Percentiles rank a stretch among this genome's conserved stretches.
Conservation (phyloP, 92 coral and sea anemone species). For the Meandrina meandrites region DNA sequence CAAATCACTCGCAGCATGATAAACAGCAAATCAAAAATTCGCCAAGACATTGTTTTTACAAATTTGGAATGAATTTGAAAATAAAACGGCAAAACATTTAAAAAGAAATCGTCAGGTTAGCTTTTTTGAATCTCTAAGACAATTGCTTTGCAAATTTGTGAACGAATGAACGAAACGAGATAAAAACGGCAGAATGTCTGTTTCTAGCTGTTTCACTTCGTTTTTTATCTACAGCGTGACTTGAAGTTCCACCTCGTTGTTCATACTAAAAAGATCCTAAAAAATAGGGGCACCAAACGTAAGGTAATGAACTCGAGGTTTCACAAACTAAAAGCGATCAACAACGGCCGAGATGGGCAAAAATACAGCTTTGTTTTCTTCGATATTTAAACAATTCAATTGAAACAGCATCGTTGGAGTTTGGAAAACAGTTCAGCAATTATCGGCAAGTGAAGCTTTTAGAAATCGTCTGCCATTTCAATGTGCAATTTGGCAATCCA, state of each 20-base stretch:
- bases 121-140: neutral
- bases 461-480: neutral
- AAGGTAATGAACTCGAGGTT: neutral
- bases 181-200: neutral
- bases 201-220: neutral
- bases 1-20: too few relatives aligned
- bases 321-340: neutral
- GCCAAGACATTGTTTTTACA: neutral
- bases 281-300: neutral
- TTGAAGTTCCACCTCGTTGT: neutral
- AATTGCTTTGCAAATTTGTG: neutral
- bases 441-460: neutral
- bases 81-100: neutral
- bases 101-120: neutral
- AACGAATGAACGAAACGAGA: neutral
- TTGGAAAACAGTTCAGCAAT: neutral
- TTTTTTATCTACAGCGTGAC: neutral
- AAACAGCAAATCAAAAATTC: neutral
- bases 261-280: neutral
- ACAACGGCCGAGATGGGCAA: neutral
- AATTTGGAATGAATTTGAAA: too few relatives aligned
- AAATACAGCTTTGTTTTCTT: neutral
- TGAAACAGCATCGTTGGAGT: neutral
- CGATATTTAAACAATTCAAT: neutral
- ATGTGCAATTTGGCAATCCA: neutral